Evolutionary conservation across 1,140 invertebrate species (phyloP).

Genomic region (Lanistes nyassanus): DNA sequence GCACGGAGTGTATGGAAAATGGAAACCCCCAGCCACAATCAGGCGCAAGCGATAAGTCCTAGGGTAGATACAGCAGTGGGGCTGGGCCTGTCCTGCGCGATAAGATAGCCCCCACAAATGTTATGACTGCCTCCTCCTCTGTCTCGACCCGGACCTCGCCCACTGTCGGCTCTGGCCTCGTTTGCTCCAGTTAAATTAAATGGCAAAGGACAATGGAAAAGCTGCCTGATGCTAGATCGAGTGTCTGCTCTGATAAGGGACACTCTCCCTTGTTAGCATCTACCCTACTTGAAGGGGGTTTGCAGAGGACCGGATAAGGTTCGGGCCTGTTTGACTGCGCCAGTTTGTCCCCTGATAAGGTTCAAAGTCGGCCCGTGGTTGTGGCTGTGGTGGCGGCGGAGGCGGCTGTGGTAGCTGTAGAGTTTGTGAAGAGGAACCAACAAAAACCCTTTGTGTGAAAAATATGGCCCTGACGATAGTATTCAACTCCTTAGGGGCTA

Average conservation of each 20-base stretch:
- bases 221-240: constrained; percentile 15
- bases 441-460: no score
- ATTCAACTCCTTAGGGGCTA: no score
- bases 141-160: not conserved
- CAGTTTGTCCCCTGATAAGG: constrained; percentile 19
- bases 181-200: constrained; percentile 26
- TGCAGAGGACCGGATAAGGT: not conserved
- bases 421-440: no score
- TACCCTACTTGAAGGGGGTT: constrained; percentile 13
- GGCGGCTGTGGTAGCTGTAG: no score
- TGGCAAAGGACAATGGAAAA: constrained; percentile 25
- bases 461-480: no score
- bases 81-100: constrained; percentile 10
- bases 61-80: not conserved
- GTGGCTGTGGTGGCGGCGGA: no score
- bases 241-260: constrained; percentile 20
- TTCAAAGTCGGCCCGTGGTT: constrained; percentile 9
- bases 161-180: not conserved
- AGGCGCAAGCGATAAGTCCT: constrained; percentile 1
- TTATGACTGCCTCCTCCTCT: not conserved
- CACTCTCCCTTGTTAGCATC: constrained; percentile 25
- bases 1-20: constrained; percentile 18
- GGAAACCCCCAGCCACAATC: constrained; percentile 22
- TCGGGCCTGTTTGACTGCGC: constrained; percentile 15
- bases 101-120: constrained; percentile 24